Percentiles rank a stretch among this genome's conserved stretches.
Evolutionary conservation across 2,797 vertebrate genomes (phyloP).

Genomic region (Poecilia picta): DNA sequence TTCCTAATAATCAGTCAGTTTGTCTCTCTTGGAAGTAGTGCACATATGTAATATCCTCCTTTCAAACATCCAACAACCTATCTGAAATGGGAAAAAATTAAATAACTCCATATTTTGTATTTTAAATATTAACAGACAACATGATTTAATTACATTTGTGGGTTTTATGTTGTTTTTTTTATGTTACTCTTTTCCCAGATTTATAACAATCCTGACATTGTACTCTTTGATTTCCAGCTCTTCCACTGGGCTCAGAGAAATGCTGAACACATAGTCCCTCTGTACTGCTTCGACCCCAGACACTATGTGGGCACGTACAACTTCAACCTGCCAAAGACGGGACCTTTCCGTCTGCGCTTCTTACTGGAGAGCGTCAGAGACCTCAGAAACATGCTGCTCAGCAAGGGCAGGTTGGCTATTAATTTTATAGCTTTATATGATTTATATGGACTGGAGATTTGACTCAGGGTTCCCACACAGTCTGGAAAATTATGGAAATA

Average conservation of each 20-base stretch:
- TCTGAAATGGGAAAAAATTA: neutral
- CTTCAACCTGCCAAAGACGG: constrained; percentile 83
- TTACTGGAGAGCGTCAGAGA: constrained; percentile 83
- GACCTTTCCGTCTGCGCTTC: constrained; percentile 83
- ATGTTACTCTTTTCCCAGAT: neutral
- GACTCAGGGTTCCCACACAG: neutral
- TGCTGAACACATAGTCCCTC: constrained; percentile 80
- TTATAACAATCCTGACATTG: neutral
- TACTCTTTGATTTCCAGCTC: constrained; percentile 64
- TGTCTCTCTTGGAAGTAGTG: neutral
- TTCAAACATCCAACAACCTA: neutral
- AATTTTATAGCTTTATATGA: neutral
- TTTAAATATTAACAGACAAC: neutral
- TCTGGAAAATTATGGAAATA: neutral
- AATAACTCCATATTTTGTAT: neutral
- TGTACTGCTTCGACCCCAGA: constrained; percentile 88
- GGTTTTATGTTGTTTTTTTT: neutral
- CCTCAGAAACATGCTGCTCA: constrained; percentile 76
- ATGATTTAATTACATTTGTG: neutral
- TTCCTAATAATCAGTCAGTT: neutral
- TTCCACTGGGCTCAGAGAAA: constrained; percentile 84
- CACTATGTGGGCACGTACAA: constrained; percentile 79
- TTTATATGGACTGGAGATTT: neutral
- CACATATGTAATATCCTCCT: neutral
- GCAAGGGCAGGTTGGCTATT: constrained; percentile 76